Evolutionary conservation across 2,797 vertebrate genomes (phyloP), one percentile per base, ranked within the genome.

Genomic region (Cirrhinus molitorella): DNA sequence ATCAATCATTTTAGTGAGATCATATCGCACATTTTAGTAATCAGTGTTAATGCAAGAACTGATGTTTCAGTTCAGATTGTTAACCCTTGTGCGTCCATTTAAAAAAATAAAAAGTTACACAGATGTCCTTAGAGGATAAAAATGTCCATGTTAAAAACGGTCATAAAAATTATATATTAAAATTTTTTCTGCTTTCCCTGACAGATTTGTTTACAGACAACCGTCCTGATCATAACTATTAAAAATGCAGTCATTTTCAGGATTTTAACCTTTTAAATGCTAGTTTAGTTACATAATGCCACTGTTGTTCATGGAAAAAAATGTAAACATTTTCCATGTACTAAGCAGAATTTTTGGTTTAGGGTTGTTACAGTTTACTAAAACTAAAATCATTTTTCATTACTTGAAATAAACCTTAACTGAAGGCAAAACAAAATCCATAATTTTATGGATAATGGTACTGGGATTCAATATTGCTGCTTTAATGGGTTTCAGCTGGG

Each of bases 1-100:
- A 63, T 28, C 25, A 45, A 14, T 74, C 16, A 25, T 82, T 82
- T 51, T 73, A 34, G 11, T 28, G 47, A 43, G 31, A 25, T 68
- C 49, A 65, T 45, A 83, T 86, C 40, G 10, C 49, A 83, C 71
- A 47, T 51, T 59, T 19, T 43, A 79, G 37, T 67, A 73, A 65
- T 43, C 76, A 68, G 63, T 83, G 17, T 82, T 85, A 17, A 73
- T 57, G 49, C 49, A 23, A 68, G 37, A 71, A 79, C 57, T 88
- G 84, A 85, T 89, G 84, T 88, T 89, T 87, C 87, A 71, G 89
- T 87, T 90, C 85, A 87, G 89, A 88, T 88, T 88, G 28, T 65
- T 65, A 65, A 65, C 61, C 61, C 61, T 65, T 65, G 61, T 34
- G 61, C 10, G 61, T 65, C 61, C 0, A 10, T 65, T 63, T 65